Evolutionary conservation across 2,888 invertebrate genomes (phyloP).

Genomic region (Orchesellides sinensis): DNA sequence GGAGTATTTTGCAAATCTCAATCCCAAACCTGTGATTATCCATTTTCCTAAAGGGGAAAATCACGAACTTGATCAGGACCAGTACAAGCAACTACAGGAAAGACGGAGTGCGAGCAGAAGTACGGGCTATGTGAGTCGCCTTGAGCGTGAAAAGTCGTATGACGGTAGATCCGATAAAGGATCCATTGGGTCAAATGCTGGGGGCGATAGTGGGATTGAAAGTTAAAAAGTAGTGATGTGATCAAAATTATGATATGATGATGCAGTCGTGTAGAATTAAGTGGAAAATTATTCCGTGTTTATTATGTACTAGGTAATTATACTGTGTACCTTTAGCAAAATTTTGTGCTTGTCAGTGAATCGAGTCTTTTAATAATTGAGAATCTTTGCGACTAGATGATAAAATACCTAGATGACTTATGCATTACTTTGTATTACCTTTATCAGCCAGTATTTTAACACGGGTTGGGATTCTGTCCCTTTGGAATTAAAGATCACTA

Average conservation of each 20-base stretch:
- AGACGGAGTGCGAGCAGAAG: slow-evolving; percentile 5
- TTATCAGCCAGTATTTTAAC: too few relatives aligned
- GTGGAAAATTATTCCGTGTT: background rate
- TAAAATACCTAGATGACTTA: too few relatives aligned
- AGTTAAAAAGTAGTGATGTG: too few relatives aligned
- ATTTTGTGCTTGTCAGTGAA: too few relatives aligned
- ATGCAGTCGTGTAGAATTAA: too few relatives aligned
- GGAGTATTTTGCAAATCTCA: slow-evolving; percentile 29
- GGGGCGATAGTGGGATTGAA: slow-evolving; percentile 51
- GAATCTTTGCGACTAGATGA: too few relatives aligned
- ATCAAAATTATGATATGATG: background rate
- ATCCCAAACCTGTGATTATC: slow-evolving; percentile 59
- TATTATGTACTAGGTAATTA: too few relatives aligned
- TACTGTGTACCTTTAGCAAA: too few relatives aligned
- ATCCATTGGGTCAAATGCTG: slow-evolving; percentile 43
- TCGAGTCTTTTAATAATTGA: too few relatives aligned
- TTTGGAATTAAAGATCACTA: too few relatives aligned
- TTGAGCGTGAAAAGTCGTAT: slow-evolving; percentile 43
- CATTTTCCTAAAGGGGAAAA: slow-evolving; percentile 54
- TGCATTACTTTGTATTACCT: too few relatives aligned
- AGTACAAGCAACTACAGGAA: background rate
- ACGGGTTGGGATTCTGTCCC: too few relatives aligned
- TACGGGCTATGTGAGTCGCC: slow-evolving; percentile 5
- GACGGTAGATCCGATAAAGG: slow-evolving; percentile 41
- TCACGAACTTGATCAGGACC: slow-evolving; percentile 28